phyloP scores from a whole-genome alignment of 1,140 invertebrate species.

The Tetramorium simillimum region DNA sequence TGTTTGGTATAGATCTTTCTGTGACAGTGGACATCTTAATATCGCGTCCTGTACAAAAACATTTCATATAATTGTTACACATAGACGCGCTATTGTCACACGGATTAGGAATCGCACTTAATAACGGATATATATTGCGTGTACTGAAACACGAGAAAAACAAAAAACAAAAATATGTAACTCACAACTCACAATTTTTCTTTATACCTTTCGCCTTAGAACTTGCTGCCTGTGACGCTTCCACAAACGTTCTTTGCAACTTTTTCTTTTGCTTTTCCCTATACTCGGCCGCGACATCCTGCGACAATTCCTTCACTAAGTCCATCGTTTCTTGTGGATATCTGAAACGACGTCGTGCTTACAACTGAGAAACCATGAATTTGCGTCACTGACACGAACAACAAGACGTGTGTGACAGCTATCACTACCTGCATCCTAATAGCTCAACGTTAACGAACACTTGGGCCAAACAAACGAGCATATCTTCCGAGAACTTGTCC shows the following conservation, averaged over 20 bases:
- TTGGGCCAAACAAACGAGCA: constrained; percentile 92
- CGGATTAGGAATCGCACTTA: neutral
- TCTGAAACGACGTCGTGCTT: constrained; percentile 79
- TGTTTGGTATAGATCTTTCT: neutral
- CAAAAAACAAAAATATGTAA: constrained; percentile 21
- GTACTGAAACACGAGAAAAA: neutral
- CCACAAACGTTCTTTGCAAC: constrained; percentile 91
- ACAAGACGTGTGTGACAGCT: neutral
- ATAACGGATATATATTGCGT: neutral
- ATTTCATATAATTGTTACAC: neutral
- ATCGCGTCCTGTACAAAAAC: constrained; percentile 32
- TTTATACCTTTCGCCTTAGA: constrained; percentile 89
- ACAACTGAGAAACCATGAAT: neutral
- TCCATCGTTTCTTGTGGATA: constrained; percentile 93
- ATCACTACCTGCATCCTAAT: constrained; percentile 90
- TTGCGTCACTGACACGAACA: neutral
- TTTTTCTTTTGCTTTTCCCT: constrained; percentile 89
- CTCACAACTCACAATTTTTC: constrained; percentile 83
- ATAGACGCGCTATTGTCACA: neutral
- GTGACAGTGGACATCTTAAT: neutral
- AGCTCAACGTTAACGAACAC: constrained; percentile 94
- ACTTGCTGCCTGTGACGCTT: constrained; percentile 92
- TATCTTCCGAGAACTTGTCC: constrained; percentile 90
- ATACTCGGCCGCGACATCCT: constrained; percentile 89
- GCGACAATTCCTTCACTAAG: constrained; percentile 89